Conservation (phyloP, 1,140 invertebrate species). For the Arion vulgaris region DNA sequence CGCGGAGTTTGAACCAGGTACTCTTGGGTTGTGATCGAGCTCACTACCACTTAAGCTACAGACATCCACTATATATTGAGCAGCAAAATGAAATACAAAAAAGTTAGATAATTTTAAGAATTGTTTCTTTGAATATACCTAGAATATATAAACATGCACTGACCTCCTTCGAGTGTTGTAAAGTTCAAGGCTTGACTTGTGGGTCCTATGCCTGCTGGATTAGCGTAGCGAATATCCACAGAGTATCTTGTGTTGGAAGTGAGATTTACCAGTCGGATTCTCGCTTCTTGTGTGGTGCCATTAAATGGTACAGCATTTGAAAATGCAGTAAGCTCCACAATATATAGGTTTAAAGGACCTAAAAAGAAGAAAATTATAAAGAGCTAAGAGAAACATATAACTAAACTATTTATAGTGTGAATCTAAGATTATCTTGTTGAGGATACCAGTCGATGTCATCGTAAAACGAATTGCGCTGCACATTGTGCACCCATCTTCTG, state of each 20-base stretch:
- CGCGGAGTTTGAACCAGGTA: no score
- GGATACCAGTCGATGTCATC: no score
- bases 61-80: no score
- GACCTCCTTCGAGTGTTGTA: slow-evolving; percentile 57
- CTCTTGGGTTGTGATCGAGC: no score
- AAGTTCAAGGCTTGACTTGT: slow-evolving; percentile 25
- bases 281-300: slow-evolving; percentile 21
- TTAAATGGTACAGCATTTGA: not conserved
- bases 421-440: no score
- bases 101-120: no score
- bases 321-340: not conserved
- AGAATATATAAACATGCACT: not conserved
- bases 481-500: no score
- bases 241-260: slow-evolving; percentile 53
- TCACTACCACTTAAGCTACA: no score
- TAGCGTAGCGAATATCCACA: slow-evolving; percentile 52
- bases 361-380: not conserved
- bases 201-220: slow-evolving; percentile 53
- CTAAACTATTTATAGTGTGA: no score
- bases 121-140: slow-evolving; percentile 20
- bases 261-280: slow-evolving; percentile 30
- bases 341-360: not conserved
- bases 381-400: no score
- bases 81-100: no score
- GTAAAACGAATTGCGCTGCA: no score